Conservation (phyloP, 1,140 invertebrate species). For the Leucophenga varia region DNA sequence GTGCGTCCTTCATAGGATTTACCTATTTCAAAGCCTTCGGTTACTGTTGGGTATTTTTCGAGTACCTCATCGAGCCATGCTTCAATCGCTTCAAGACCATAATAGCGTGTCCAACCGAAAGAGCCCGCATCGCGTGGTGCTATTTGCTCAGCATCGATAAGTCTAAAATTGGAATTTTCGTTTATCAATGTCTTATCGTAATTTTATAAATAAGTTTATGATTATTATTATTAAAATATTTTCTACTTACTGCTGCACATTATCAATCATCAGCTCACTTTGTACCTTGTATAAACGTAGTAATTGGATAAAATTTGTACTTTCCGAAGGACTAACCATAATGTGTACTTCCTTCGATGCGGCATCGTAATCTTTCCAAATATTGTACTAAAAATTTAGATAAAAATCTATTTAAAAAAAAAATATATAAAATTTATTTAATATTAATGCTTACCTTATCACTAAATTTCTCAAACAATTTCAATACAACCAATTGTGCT, state of each 20-base stretch:
- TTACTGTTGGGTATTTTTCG: conserved; percentile 37
- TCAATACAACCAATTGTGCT: conserved; percentile 25
- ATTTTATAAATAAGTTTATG: not conserved
- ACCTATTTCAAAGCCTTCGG: conserved; percentile 42
- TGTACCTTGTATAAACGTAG: conserved; percentile 19
- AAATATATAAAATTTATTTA: not conserved
- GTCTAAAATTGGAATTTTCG: conserved; percentile 21
- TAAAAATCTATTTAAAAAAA: not conserved
- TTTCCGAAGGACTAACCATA: conserved; percentile 35
- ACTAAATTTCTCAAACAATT: conserved; percentile 18
- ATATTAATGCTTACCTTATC: conserved; percentile 24
- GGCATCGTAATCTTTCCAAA: conserved; percentile 45
- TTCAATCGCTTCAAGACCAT: conserved; percentile 58
- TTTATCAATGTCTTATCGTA: not conserved
- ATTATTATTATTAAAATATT: not conserved
- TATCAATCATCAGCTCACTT: conserved; percentile 30
- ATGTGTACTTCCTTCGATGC: conserved; percentile 27
- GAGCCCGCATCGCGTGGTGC: conserved; percentile 21
- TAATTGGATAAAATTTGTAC: conserved; percentile 19
- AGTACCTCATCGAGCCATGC: conserved; percentile 57
- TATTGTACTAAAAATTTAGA: conserved; percentile 25
- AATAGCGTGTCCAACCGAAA: conserved; percentile 57
- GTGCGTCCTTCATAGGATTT: conserved; percentile 63
- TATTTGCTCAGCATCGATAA: conserved; percentile 42
- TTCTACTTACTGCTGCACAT: conserved; percentile 39